Base-by-base conservation (phyloP, 2,888 invertebrate genomes). In the Eilema sororculum region DNA sequence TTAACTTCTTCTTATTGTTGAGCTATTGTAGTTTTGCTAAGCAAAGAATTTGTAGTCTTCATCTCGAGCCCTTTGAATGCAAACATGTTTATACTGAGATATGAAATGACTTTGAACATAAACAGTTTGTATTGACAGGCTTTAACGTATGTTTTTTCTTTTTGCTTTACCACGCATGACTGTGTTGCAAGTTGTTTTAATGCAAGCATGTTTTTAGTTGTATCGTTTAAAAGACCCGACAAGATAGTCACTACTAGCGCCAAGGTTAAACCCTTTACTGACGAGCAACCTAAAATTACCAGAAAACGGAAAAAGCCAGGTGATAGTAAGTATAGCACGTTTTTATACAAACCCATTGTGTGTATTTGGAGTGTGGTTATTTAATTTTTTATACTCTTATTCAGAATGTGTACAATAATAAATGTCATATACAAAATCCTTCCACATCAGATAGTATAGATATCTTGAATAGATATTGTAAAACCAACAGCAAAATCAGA, bases 141-240 rank as follows among this genome's bases (percentile, higher is more conserved):
- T 20, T 41, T 16, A 33, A 22, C 16, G 33, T 30, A 56, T 46
- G 52, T 28, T 62, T 64, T 79, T 66, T 22, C 33, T 65, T 64
- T 37, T 37, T 37, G 33, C 70, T 73, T 30, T 30, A 66, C 16
- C 72, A 37, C 65, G 79, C 83, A 78, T 41, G 75, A n/a, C 64
- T 71, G 60, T 63, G 69, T 75, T 74, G 76, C 78, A 80, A 76
- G 78, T 81, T 79, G 76, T 78, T 79, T 82, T 84, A 78, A 83
- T 74, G 71, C 78, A 63, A 75, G 89, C 86, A 88, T 92, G 90
- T 92, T 95, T 89, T 95, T 96, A 97, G 97, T 98, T 96, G 98
- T 98, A 93, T 98, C 98, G 86, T 98, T 98, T 96, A 98, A 98
- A 96, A 97, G 97, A 91, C 96, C 96, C 83, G 96, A 96, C 85